Conservation (phyloP, 2,888 invertebrate genomes). For the Eutolmus rufibarbis region DNA sequence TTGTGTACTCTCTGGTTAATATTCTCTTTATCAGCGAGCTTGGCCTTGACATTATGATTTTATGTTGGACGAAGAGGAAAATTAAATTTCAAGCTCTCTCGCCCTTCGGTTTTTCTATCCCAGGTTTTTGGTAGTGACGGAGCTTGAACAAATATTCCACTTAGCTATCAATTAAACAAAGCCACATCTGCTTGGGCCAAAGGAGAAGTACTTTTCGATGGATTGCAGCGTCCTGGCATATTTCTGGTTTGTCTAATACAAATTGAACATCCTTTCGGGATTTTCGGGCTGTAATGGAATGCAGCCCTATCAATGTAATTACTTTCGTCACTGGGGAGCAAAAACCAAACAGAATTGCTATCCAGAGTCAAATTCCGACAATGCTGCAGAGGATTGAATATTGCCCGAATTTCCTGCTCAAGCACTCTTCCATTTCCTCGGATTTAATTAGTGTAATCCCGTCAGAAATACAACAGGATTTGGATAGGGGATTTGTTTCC, state of each 20-base stretch:
- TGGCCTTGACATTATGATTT: not conserved
- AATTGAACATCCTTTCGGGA: not conserved
- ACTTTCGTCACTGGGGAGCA: not conserved
- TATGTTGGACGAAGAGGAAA: not conserved
- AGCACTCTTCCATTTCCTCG: slow-evolving; percentile 2
- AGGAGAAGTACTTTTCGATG: not conserved
- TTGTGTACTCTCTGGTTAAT: not conserved
- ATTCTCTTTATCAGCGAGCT: not conserved
- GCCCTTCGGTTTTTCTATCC: not conserved
- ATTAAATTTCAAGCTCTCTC: not conserved
- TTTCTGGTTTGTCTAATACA: not conserved
- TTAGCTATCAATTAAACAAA: not conserved
- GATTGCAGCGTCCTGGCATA: not conserved
- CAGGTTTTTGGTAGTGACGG: not conserved
- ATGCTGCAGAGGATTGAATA: not conserved
- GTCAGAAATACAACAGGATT: slow-evolving; percentile 23
- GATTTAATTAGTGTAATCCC: slow-evolving; percentile 27
- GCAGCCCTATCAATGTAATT: slow-evolving; percentile 19
- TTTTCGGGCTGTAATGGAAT: not conserved
- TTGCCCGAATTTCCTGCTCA: not conserved
- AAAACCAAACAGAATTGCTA: not conserved
- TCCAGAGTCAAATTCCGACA: not conserved
- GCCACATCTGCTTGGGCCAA: not conserved
- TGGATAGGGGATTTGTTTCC: slow-evolving; percentile 10
- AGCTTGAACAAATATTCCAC: not conserved